Evolutionary conservation across 2,797 vertebrate species (phyloP).

Genomic region (Malurus splendens): DNA sequence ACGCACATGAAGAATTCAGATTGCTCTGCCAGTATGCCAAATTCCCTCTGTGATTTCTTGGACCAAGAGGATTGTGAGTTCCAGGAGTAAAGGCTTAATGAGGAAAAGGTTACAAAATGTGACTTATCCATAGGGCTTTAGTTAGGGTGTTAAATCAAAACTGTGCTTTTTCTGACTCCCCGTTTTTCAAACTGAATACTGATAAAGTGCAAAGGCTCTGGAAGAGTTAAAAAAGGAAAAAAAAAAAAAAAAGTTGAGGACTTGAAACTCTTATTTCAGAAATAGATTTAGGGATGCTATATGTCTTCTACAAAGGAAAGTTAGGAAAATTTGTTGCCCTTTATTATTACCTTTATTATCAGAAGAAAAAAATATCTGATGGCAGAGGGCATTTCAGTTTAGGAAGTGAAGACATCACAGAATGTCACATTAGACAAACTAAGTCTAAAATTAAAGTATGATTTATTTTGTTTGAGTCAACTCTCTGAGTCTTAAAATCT

Average conservation of each 20-base stretch:
- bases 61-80: background rate
- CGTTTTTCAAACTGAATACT: background rate
- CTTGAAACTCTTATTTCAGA: background rate
- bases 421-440: background rate
- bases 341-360: background rate
- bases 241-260: background rate
- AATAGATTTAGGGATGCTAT: background rate
- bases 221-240: background rate
- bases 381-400: background rate
- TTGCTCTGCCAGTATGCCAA: background rate
- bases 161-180: background rate
- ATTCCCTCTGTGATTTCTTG: background rate
- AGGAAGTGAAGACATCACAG: background rate
- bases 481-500: background rate
- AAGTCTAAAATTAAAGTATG: background rate
- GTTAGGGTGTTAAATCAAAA: background rate
- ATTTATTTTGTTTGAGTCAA: background rate
- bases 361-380: background rate
- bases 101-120: background rate
- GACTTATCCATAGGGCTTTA: background rate
- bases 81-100: background rate
- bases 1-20: background rate
- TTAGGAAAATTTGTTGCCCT: background rate
- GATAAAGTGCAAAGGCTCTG: background rate
- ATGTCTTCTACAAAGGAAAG: background rate